phyloP scores from a whole-genome alignment of 2,113 vertebrate species.

The Peromyscus californicus region DNA sequence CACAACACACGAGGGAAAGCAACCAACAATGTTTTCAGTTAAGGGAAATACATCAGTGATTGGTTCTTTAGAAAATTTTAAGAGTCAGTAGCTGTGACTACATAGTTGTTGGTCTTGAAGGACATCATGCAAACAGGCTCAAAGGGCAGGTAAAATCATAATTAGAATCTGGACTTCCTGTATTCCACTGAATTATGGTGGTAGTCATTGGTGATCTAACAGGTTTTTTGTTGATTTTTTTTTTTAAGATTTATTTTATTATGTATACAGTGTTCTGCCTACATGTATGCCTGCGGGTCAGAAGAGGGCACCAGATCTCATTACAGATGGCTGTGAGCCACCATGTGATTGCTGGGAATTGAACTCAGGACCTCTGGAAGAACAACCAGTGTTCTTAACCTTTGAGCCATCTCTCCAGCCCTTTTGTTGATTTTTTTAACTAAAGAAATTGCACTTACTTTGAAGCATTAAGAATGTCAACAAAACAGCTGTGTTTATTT shows the following conservation, averaged over 20 bases:
- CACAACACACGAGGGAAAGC: background rate
- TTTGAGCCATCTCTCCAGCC: too few species aligned
- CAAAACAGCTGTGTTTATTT: conserved; percentile 90
- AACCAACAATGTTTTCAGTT: background rate
- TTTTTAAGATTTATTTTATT: too few species aligned
- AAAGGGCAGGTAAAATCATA: background rate
- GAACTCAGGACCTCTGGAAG: too few species aligned
- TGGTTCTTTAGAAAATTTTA: background rate
- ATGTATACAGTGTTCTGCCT: too few species aligned
- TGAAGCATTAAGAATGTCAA: conserved; percentile 98
- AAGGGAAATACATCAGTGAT: background rate
- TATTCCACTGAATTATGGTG: background rate
- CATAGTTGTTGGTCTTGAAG: background rate
- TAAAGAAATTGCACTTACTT: conserved; percentile 89
- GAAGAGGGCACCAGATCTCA: too few species aligned
- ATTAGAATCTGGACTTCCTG: background rate
- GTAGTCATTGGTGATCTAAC: background rate
- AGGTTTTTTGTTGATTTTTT: background rate
- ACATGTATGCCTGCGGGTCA: too few species aligned
- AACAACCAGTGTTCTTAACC: too few species aligned
- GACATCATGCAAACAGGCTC: background rate
- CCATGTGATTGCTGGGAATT: too few species aligned
- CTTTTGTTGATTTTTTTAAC: background rate
- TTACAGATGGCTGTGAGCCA: too few species aligned
- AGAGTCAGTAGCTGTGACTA: background rate